A percentile compares a stretch with the other conserved stretches of the same genome.
Evolutionary conservation across 2,888 invertebrate genomes (phyloP).

Genomic region (Escarpia spicata): DNA sequence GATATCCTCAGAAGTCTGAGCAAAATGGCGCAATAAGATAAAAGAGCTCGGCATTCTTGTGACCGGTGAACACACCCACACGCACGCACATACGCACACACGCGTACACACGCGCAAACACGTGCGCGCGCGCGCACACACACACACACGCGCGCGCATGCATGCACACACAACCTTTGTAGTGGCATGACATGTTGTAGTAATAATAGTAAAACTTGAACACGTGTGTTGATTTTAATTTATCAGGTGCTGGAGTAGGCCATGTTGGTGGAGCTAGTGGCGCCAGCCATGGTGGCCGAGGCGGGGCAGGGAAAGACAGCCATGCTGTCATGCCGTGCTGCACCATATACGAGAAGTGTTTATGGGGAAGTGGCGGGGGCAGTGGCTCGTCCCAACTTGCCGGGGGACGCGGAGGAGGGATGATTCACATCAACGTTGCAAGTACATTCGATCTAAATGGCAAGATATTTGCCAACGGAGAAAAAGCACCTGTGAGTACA

Average conservation of each 20-base stretch:
- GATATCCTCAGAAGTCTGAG: too few species aligned
- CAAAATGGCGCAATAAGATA: too few species aligned
- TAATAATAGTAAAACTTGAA: background rate
- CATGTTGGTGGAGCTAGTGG: background rate
- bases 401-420: conserved; percentile 51
- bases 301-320: conserved; percentile 40
- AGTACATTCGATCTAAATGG: conserved; percentile 2
- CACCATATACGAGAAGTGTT: conserved; percentile 37
- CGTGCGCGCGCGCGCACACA: too few species aligned
- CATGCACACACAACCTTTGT: background rate
- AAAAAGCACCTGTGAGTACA: conserved; percentile 19
- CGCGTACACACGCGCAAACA: too few species aligned
- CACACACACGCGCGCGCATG: too few species aligned
- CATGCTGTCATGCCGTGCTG: conserved; percentile 40
- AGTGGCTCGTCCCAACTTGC: conserved; percentile 29
- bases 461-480: conserved; percentile 31
- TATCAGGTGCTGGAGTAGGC: background rate
- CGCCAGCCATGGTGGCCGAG: conserved; percentile 45
- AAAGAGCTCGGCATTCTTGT: too few species aligned
- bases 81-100: too few species aligned
- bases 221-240: background rate
- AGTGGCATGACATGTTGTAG: background rate
- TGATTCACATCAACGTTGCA: conserved; percentile 36
- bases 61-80: too few species aligned
- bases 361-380: conserved; percentile 52